Evolutionary conservation across 2,797 vertebrate genomes (phyloP), one percentile per base, ranked within the genome.

Genomic region (Knipowitschia caucasica): DNA sequence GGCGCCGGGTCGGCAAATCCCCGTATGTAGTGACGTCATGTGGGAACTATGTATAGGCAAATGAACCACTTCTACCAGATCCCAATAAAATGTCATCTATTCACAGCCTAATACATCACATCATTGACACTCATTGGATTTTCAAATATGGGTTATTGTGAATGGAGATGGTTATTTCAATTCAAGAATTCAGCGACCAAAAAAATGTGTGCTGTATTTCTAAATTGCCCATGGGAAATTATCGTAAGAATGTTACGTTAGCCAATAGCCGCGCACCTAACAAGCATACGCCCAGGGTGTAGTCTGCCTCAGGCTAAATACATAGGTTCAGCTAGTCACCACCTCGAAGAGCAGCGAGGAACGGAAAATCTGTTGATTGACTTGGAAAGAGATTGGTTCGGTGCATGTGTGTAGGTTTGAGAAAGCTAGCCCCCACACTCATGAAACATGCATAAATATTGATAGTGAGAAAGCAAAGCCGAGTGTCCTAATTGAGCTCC

Each of bases 351-450:
- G 43, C 24, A 18, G 3, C 14, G 6, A 11, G 5, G 14, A 26
- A 12, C 23, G 2, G 42, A 44, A 30, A 30, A 46, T 8, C 2
- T 10, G 40, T n/a, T 27, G n/a, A 46, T 29, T 49, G 30, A n/a
- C 18, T 23, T 33, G 20, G 46, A 1, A n/a, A n/a, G 45, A 21
- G 27, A 29, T 40, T 38, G n/a, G 38, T 39, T 12, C 2, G 26
- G 49, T 56, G 42, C 34, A 14, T 21, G 45, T 34, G 30, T 49
- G 46, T 33, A 33, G 44, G 44, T 18, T 7, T 29, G 31, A 43
- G 61, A 35, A 42, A 51, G 27, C 51, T 38, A 65, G 31, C 23
- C 2, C 21, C 14, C 31, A 35, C 47, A 26, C 24, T 31, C 7
- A 29, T 55, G 5, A 29, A 50, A 36, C 39, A 31, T 40, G 12